Conservation (phyloP, 2,888 invertebrate species). For the Drosophila setosimentum region DNA sequence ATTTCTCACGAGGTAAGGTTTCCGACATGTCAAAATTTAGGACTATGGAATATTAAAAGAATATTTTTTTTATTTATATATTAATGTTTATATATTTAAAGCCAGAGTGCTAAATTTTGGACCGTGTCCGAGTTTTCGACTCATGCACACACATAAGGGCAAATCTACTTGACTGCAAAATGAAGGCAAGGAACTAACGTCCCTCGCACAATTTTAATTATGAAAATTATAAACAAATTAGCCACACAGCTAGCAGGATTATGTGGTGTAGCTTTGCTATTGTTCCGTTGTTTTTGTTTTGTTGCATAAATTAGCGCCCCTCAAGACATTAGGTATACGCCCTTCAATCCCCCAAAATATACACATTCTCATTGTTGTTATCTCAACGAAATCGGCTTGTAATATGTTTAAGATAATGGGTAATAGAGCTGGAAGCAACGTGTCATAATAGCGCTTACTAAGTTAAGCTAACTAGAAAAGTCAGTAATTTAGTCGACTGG, state of each 20-base stretch:
- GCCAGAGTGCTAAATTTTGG: neutral
- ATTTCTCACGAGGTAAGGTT: neutral
- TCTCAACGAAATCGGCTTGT: constrained; percentile 72
- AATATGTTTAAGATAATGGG: constrained; percentile 76
- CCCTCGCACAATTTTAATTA: constrained; percentile 65
- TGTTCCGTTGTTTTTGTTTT: constrained; percentile 1
- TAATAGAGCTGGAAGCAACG: constrained; percentile 62
- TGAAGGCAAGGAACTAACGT: constrained; percentile 53
- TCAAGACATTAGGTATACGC: constrained; percentile 50
- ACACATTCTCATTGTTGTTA: constrained; percentile 51
- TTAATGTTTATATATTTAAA: neutral
- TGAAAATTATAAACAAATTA: constrained; percentile 78
- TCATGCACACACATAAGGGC: constrained; percentile 10
- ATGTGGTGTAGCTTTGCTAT: constrained; percentile 65
- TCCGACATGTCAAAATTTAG: neutral
- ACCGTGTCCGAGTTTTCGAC: constrained; percentile 19
- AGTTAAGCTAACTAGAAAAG: constrained; percentile 26
- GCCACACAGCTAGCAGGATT: constrained; percentile 63
- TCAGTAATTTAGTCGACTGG: constrained; percentile 8
- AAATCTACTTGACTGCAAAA: constrained; percentile 25
- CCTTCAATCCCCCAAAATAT: constrained; percentile 10
- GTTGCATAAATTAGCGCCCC: constrained; percentile 69
- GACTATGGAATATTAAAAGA: neutral
- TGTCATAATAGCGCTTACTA: constrained; percentile 61
- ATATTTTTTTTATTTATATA: neutral